Evolutionary conservation across 2,113 vertebrate species (phyloP).

Genomic region (Anolis carolinensis): DNA sequence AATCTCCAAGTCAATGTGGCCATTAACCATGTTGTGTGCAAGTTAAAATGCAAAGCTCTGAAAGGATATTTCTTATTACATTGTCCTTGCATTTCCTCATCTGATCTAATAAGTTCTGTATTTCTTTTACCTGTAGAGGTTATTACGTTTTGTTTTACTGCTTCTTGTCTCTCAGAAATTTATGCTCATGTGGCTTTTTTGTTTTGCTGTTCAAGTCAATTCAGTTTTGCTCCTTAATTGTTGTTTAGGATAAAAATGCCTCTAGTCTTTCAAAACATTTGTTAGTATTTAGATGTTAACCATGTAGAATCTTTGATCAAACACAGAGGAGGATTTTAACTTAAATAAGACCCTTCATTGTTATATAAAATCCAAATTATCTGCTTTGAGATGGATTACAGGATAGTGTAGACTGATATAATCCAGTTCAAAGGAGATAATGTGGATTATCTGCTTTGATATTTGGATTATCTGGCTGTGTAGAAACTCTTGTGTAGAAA

Average conservation of each 20-base stretch:
- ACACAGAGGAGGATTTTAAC: not conserved
- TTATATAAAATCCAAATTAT: no score
- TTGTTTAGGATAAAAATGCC: not conserved
- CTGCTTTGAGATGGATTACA: no score
- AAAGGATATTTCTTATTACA: no score
- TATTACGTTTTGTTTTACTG: accelerated
- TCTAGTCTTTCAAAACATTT: not conserved
- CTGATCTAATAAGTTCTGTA: not conserved
- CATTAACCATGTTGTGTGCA: no score
- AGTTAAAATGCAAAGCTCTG: no score
- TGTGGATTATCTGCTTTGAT: no score
- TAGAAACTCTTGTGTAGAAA: no score
- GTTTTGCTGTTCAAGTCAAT: not conserved
- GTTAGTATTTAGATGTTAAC: not conserved
- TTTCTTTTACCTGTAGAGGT: not conserved
- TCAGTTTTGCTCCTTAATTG: not conserved
- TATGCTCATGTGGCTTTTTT: not conserved
- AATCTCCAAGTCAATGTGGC: no score
- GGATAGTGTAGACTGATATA: no score
- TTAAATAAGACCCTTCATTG: not conserved
- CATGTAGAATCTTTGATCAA: conserved; percentile 19
- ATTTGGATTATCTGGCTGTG: no score
- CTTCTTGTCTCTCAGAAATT: conserved; percentile 13
- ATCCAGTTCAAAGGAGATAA: no score
- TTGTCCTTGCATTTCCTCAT: not conserved